Evolutionary conservation across 2,797 vertebrate genomes (phyloP).

Genomic region (Myotis findleyi): DNA sequence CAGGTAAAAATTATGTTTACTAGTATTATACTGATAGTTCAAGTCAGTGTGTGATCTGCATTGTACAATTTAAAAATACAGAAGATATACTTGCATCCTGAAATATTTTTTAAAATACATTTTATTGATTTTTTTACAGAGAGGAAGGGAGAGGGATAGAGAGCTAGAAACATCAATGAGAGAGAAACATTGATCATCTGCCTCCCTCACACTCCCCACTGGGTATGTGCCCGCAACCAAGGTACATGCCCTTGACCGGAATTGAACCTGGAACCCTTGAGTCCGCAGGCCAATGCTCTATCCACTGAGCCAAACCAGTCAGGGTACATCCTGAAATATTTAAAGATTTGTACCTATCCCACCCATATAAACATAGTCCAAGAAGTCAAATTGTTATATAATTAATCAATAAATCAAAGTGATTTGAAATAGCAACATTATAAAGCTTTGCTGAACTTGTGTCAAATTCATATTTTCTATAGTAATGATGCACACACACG

Average conservation of each 20-base stretch:
- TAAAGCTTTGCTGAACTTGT: constrained; percentile 71
- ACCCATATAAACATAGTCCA: constrained; percentile 44
- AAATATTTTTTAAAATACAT: constrained; percentile 62
- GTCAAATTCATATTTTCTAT: constrained; percentile 80
- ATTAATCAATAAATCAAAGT: constrained; percentile 74
- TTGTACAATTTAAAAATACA: not conserved
- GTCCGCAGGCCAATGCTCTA: no score
- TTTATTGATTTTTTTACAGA: no score
- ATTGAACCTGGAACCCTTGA: no score
- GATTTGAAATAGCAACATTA: constrained; percentile 78
- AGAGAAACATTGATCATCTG: no score
- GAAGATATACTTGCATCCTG: not conserved
- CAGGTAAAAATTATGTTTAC: not conserved
- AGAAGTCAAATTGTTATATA: not conserved
- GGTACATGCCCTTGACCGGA: no score
- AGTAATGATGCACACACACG: constrained; percentile 65
- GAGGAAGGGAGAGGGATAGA: no score
- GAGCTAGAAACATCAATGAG: no score
- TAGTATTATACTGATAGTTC: not conserved
- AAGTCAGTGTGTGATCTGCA: not conserved
- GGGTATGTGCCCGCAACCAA: no score
- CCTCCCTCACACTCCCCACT: no score
- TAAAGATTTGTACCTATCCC: constrained; percentile 61
- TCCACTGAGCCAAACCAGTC: no score
- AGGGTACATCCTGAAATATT: constrained; percentile 28